Percentiles rank a stretch among this genome's conserved stretches.
phyloP scores from a whole-genome alignment of 1,140 invertebrate species.

The Homarus americanus region DNA sequence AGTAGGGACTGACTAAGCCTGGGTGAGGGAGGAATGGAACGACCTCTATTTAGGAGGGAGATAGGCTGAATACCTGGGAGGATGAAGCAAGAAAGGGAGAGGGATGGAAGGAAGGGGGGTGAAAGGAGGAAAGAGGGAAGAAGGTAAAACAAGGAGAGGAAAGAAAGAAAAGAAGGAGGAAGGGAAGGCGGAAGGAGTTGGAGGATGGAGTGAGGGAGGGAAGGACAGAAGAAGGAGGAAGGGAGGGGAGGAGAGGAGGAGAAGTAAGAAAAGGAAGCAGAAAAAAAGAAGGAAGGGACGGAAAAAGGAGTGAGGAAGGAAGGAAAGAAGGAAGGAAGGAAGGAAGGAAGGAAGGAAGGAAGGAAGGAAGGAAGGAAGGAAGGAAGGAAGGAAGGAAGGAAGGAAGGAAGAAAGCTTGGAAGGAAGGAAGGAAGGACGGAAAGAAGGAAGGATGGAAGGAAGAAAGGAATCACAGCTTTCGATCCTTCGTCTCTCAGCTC shows the following conservation, averaged over 20 bases:
- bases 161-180: neutral
- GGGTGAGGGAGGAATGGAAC: no score
- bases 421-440: conserved; percentile 20
- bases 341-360: neutral
- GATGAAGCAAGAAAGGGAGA: no score
- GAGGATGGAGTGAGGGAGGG: neutral
- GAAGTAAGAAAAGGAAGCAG: neutral
- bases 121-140: no score
- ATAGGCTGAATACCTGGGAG: no score
- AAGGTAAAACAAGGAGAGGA: neutral
- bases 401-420: conserved; percentile 12
- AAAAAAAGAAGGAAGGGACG: conserved; percentile 24
- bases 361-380: neutral
- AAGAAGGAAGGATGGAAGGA: conserved; percentile 25
- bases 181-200: neutral
- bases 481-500: no score
- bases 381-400: conserved; percentile 13
- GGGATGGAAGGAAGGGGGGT: no score
- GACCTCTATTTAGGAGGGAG: no score
- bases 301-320: neutral
- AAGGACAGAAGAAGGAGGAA: neutral
- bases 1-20: no score
- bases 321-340: conserved; percentile 5
- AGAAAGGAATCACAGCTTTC: no score
- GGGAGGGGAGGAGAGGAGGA: neutral